Base-by-base conservation (phyloP, 2,113 vertebrate species). In the Chaetodon auriga region DNA sequence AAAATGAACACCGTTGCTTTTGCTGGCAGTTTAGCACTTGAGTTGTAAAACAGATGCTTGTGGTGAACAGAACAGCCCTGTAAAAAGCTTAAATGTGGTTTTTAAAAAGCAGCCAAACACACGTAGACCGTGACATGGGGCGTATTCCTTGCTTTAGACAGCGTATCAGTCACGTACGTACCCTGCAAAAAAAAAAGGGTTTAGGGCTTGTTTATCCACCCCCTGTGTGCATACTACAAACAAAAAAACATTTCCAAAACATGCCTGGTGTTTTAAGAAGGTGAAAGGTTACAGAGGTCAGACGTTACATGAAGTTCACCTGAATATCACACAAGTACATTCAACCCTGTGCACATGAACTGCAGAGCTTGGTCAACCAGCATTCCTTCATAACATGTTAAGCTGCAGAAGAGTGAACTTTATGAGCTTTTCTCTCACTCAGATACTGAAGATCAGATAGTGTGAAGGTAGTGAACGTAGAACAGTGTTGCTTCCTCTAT, bases 21-120 rank as follows among this genome's bases (percentile, higher is more conserved):
- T 62, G 51, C 54, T 81, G 81, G 77, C 85, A 88, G 85, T 87
- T 89, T 75, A 57, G 61, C 78, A 78, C 73, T 82, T 54, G 30
- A 30, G 30, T 30, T 30, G 4, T 19, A 73, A 84, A 41, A 75
- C 12, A 43, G 45, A 57, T 3, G 57, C 54, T 36, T 90, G 93
- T 88, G 93, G 91, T 91, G 49, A 89, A 53, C 9, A 83, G 36
- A 86, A 72, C 45, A 78, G 77, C 23, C 71, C 60, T 68, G 49
- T 64, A 41, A 61, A 57, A 68, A 48, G 78, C 83, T 89, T 65
- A 66, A 72, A 82, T 94, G 94, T 91, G 92, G 94, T 95, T 95
- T 90, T 91, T 46, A 79, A 81, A 85, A 87, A 73, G 84, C 75
- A 84, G 87, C 81, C 68, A 38, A 80, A 70, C 35, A 68, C 87